Evolutionary conservation across 2,888 invertebrate species (phyloP), one percentile per base, ranked within the genome.

Genomic region (Lysandra bellargus): DNA sequence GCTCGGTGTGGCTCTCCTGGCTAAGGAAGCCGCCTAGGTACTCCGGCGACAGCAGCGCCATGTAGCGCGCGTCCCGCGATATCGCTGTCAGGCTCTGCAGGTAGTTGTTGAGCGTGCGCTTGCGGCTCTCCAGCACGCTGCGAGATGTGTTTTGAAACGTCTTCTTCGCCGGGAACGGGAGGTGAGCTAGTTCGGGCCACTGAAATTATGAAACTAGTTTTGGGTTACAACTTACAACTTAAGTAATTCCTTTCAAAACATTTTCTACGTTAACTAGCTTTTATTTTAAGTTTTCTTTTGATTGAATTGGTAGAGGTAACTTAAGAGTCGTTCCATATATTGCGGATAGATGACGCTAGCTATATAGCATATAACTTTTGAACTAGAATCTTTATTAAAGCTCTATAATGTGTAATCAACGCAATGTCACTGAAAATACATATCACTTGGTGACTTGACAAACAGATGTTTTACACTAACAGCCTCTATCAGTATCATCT

Each of bases 141-240:
- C 97, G 93, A 80, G 98, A 98, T 88, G 98, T 98, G 87, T 99
- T 99, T 87, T 98, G 98, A 89, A 99, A 98, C 76, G 98, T 97
- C 88, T 98, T 98, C 91, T 99, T 99, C 0, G 97, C 98, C 0
- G 99, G 99, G 87, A 99, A 98, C 40, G 96, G 95, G 57, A 98
- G 92, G 84, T 96, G 96, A 0, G 96, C 95, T 37, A 98, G 90
- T 87, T 97, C 97, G 53, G 97, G 96, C 95, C 96, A 98, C 97
- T 98, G 90, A 61, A 92, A 92, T 33, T 4, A 4, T 53, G 14
- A 78, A 61, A 33, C 1, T 64, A 64, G 1, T 9, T 64, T 23
- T 3, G 30, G 9, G 1, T 64, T 5, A n/a, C 6, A 1, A n/a
- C 4, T 60, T 5, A n/a, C 6, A 1, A n/a, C 4, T n/a, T 1